phyloP scores from a whole-genome alignment of 30 jellyfish, hydroid and myxozoan species.

The Turritopsis rubra region DNA sequence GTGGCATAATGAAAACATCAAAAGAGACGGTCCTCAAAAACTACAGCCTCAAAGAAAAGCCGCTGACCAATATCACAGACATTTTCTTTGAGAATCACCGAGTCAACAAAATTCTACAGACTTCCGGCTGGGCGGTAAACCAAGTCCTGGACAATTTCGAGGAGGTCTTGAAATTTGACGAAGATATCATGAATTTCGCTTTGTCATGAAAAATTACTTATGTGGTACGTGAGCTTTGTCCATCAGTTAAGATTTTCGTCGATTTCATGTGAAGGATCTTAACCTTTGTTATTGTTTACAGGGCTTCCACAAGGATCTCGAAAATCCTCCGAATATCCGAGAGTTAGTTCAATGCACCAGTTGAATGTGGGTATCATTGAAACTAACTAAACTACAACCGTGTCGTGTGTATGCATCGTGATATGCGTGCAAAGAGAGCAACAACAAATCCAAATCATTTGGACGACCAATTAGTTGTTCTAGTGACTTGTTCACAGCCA shows the following conservation, averaged over 20 bases:
- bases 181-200: not conserved
- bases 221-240: not conserved
- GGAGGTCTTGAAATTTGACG: not conserved
- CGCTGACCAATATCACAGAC: not conserved
- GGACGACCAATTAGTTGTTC: too few species aligned
- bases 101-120: not conserved
- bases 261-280: not conserved
- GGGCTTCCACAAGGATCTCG: too few species aligned
- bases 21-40: not conserved
- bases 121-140: not conserved
- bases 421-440: too few species aligned
- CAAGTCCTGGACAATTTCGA: not conserved
- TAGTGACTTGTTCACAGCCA: too few species aligned
- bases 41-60: not conserved
- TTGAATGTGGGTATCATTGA: too few species aligned
- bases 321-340: too few species aligned
- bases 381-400: too few species aligned
- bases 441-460: too few species aligned
- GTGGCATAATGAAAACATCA: not conserved
- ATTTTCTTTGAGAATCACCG: not conserved
- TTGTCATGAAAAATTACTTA: not conserved
- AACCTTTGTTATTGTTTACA: too few species aligned
- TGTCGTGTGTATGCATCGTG: too few species aligned
- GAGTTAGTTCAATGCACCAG: too few species aligned
- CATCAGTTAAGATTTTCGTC: too few species aligned